Base-by-base conservation (phyloP, 2,888 invertebrate species). In the Alloscopus bannaensis region DNA sequence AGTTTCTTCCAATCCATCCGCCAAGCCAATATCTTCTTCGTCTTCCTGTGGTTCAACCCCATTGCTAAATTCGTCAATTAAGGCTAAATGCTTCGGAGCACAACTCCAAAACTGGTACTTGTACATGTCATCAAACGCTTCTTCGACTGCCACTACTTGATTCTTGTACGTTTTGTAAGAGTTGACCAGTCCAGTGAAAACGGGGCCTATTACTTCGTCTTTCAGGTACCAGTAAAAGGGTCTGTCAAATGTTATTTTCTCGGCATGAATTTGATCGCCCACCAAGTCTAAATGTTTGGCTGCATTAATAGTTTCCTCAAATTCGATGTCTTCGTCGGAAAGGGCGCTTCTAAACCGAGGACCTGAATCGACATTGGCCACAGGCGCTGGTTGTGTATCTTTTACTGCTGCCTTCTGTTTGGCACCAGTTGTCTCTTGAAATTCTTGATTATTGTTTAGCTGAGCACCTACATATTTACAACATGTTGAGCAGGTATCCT, bases 41-140 rank as follows among this genome's bases (percentile, higher is more conserved):
- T 70, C 70, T 2, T 78, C 71, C 16, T 55, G 70, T 20, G 65
- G 20, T 11, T 76, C 76, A 40, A 76, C 47, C 6, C 60, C 76
- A 40, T 28, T 64, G 20, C 60, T 75, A 50, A 64, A 75, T 18
- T 42, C 69, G 28, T 81, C 81, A 18, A 81, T 77, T 3, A 81
- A 24, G 6, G 77, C 71, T 22, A 81, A 66, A 47, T 81, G 81
- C 26, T 82, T 82, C 18, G 77, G 73, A 1, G 78, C 80, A 50
- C 84, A 84, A 36, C 82, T 83, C 84, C 84, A 84, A 50, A 83
- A 84, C n/a, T 82, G 75, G 55, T 81, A 84, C 29, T 81, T 82
- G 45, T 75, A 76, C 64, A 81, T 80, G 52, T 84, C 83, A 64
- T 83, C 84, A 60, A 80, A 82, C 3, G 81, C 84, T 42, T 82